These are phyloP conservation scores for Latrodectus elegans DNA, from an alignment of 2,888 invertebrate species.

Conservation along the genomic window DNA sequence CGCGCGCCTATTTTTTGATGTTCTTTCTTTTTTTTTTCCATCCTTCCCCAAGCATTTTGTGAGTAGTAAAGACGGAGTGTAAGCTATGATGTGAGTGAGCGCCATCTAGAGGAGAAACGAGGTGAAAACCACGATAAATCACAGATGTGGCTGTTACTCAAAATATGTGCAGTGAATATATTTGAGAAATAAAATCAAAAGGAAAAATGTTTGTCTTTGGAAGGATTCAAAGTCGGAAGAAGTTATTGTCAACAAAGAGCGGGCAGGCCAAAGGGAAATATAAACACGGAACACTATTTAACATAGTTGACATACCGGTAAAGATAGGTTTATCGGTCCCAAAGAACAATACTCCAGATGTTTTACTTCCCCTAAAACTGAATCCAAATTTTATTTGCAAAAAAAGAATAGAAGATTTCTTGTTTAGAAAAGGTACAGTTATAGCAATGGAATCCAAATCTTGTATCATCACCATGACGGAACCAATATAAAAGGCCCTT, in stretches of 20 bases:
- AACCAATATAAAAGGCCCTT: no score
- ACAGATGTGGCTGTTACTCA: background rate
- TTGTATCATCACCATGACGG: no score
- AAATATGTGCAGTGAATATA: constrained; percentile 1
- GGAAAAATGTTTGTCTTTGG: background rate
- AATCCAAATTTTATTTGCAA: no score
- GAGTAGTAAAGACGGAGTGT: background rate
- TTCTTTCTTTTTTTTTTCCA: background rate
- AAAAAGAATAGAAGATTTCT: no score
- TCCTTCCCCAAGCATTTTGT: background rate
- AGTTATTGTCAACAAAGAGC: background rate
- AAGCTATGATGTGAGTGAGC: constrained; percentile 33
- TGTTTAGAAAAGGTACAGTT: no score
- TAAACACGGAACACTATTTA: no score
- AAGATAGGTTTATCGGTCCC: no score
- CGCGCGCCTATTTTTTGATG: constrained; percentile 33
- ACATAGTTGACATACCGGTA: no score
- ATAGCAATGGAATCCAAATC: no score
- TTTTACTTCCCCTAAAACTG: no score
- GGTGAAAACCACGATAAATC: constrained; percentile 11
- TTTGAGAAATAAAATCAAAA: background rate
- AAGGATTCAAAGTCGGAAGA: background rate
- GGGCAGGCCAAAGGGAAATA: no score
- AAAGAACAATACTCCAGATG: no score
- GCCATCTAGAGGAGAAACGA: constrained; percentile 42